These are phyloP conservation scores for Lamellibrachia satsuma DNA, from an alignment of 2,888 invertebrate species.

Conservation along the genomic window DNA sequence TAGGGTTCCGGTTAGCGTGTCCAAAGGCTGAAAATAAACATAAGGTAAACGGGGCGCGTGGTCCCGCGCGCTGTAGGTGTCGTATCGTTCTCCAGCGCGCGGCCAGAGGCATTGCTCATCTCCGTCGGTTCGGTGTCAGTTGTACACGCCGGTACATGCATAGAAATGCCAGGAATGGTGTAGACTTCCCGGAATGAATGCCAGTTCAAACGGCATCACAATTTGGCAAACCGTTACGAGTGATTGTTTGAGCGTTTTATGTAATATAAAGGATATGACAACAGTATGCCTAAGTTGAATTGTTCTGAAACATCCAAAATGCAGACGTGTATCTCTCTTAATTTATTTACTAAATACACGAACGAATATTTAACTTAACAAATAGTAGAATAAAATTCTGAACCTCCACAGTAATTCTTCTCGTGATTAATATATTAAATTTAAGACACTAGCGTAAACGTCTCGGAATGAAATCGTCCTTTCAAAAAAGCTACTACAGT, in stretches of 20 bases:
- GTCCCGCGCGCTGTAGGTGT: background rate
- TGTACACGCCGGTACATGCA: background rate
- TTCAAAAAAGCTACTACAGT: no score
- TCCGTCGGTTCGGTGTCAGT: background rate
- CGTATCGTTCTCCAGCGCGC: background rate
- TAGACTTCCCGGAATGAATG: background rate
- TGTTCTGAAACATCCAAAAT: no score
- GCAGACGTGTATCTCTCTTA: no score
- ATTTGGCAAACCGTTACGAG: background rate
- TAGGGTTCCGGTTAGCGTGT: background rate
- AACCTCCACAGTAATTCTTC: no score
- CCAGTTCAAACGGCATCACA: background rate
- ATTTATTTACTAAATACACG: no score
- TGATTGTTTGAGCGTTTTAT: background rate
- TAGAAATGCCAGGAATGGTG: background rate
- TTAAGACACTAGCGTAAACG: no score
- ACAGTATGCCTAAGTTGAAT: no score
- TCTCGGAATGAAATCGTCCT: no score
- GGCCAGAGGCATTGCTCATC: background rate
- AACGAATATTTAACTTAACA: no score
- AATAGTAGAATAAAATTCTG: no score
- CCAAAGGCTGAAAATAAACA: background rate
- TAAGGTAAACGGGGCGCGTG: background rate
- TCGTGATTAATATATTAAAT: no score
- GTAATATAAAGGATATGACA: no score